Conservation (phyloP, 2,113 vertebrate genomes). For the Rhizomys pruinosus region DNA sequence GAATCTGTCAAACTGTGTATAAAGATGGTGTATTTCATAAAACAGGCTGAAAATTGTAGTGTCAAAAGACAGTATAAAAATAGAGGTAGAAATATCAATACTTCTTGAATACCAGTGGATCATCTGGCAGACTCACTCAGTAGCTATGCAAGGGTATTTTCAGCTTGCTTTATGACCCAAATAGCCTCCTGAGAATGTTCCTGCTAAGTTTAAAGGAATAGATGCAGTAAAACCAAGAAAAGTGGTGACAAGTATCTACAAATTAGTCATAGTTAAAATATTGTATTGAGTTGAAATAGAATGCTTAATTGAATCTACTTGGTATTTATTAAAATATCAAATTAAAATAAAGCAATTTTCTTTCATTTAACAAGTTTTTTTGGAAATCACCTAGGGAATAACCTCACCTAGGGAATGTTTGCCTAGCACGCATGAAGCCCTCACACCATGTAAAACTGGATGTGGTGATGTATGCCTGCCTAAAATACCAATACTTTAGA, state of each 20-base stretch:
- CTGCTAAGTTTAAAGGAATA: not conserved
- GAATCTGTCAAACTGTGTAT: not conserved
- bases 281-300: not conserved
- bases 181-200: not conserved
- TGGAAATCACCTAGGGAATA: not conserved
- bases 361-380: not conserved
- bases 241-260: not conserved
- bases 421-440: not conserved
- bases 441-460: not conserved
- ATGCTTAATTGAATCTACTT: not conserved
- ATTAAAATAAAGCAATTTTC: not conserved
- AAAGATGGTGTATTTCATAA: not conserved
- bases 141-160: not conserved
- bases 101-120: not conserved
- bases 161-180: not conserved
- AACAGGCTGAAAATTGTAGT: not conserved
- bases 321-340: not conserved
- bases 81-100: not conserved
- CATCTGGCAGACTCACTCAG: not conserved
- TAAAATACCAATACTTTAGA: not conserved
- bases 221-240: not conserved
- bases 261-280: not conserved
- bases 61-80: not conserved
- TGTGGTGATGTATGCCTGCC: not conserved
- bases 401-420: not conserved